Evolutionary conservation across 2,888 invertebrate genomes (phyloP).

Genomic region (Papilio elwesi): DNA sequence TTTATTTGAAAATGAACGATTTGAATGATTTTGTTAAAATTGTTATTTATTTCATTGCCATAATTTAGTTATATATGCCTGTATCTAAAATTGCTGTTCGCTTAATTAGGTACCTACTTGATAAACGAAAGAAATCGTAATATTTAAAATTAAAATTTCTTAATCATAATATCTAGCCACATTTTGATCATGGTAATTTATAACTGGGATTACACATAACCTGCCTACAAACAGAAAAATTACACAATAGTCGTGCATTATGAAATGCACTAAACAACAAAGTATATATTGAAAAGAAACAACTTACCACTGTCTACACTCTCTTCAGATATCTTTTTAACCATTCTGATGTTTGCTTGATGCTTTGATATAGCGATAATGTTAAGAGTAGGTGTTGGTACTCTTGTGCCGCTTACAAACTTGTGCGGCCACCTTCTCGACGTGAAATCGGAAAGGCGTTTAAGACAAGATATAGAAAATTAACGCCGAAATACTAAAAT

Average conservation of each 20-base stretch:
- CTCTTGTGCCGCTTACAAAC: slow-evolving; percentile 83
- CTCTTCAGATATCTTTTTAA: slow-evolving; percentile 84
- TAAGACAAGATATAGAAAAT: slow-evolving; percentile 66
- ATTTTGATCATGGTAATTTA: slow-evolving; percentile 1
- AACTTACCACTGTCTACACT: slow-evolving; percentile 83
- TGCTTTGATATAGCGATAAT: slow-evolving; percentile 73
- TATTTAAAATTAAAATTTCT: no score
- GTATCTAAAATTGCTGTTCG: no score
- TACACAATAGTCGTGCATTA: slow-evolving; percentile 38
- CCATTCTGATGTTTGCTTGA: slow-evolving; percentile 77
- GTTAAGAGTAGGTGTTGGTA: slow-evolving; percentile 77
- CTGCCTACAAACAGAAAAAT: slow-evolving; percentile 20
- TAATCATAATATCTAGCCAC: background rate
- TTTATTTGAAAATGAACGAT: background rate
- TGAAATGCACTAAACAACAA: slow-evolving; percentile 45
- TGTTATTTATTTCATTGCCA: background rate
- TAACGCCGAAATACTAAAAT: slow-evolving; percentile 68
- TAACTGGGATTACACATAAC: slow-evolving; percentile 12
- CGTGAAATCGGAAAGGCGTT: slow-evolving; percentile 81
- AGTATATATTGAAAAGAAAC: slow-evolving; percentile 48
- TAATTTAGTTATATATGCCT: background rate
- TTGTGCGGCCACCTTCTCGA: slow-evolving; percentile 82
- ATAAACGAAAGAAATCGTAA: background rate
- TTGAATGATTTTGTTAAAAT: background rate
- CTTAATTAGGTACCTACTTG: no score